Evolutionary conservation across 2,888 invertebrate species (phyloP).

Genomic region (Sminthurides aquaticus): DNA sequence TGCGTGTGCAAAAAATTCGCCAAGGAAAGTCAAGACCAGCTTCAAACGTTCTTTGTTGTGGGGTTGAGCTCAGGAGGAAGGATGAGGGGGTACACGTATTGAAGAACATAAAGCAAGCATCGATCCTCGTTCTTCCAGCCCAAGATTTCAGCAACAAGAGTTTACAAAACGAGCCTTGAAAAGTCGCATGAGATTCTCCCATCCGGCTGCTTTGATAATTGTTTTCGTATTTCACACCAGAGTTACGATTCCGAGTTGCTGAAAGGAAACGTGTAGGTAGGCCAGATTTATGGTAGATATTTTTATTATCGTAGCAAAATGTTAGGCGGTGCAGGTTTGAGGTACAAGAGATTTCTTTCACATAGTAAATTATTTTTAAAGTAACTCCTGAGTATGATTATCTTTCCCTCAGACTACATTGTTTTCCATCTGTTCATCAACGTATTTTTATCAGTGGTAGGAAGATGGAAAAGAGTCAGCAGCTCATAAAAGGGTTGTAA

Average conservation of each 20-base stretch:
- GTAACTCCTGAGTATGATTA: too few species aligned
- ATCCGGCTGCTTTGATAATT: slow-evolving; percentile 1
- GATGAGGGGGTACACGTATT: too few species aligned
- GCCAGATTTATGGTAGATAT: too few species aligned
- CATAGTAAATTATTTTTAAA: background rate
- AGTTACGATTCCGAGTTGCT: background rate
- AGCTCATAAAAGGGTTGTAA: background rate
- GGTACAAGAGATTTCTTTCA: background rate
- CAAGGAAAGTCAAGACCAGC: background rate
- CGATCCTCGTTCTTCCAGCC: too few species aligned
- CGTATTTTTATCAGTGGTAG: background rate
- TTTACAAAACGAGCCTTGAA: background rate
- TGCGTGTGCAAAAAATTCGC: background rate
- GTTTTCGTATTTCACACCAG: slow-evolving; percentile 9
- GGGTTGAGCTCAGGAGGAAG: too few species aligned
- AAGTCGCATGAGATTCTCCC: slow-evolving; percentile 5
- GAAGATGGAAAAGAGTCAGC: background rate
- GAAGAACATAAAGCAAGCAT: too few species aligned
- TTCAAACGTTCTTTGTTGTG: background rate
- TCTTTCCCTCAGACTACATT: background rate
- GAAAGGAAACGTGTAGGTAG: background rate
- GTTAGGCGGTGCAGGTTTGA: background rate
- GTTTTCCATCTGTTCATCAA: background rate
- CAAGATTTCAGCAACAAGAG: too few species aligned
- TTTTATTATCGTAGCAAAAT: too few species aligned